Base-by-base conservation (phyloP, 1,140 invertebrate genomes). In the Papilio dardanus region DNA sequence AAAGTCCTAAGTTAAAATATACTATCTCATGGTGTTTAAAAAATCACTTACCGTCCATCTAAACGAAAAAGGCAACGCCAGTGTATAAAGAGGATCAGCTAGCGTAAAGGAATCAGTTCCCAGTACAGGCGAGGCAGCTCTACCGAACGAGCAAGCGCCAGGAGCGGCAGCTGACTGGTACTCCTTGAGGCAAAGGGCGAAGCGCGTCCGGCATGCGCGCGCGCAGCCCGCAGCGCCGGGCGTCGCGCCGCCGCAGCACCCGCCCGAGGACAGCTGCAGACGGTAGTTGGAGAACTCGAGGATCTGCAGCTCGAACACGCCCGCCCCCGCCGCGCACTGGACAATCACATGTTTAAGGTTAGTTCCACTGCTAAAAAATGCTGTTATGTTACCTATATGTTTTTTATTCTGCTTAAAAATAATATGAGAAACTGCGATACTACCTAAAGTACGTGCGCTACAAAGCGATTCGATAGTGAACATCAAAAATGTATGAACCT, bases 301-400 rank as follows among this genome's bases (percentile, higher is more conserved):
- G 88, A 98, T 96, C 94, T 98, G 97, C 87, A 98, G 96, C 95
- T 98, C 97, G 94, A 98, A 98, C 92, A 96, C 97, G 83, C 97
- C 97, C 93, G 97, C 97, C 87, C 95, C 96, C 92, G 94, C 94
- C 92, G 95, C 95, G 92, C 94, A 94, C 96, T 97, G 94, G 50
- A 91, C 75, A 76, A 19, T 24, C 5, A 46, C 1, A 0, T 46
- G 14, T 46, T 46, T 10, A 46, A 7, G n/a, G 7, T 2, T 46
- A n/a, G 3, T 16, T 46, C n/a, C n/a, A n/a, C n/a, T n/a, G n/a
- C n/a, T n/a, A n/a, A n/a, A n/a, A n/a, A n/a, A n/a, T n/a, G n/a
- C n/a, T n/a, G n/a, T n/a, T n/a, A n/a, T n/a, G n/a, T n/a, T n/a
- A n/a, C n/a, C n/a, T n/a, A n/a, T n/a, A n/a, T n/a, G n/a, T n/a